phyloP scores from a whole-genome alignment of 2,888 invertebrate genomes.

The Auanema sp. region DNA sequence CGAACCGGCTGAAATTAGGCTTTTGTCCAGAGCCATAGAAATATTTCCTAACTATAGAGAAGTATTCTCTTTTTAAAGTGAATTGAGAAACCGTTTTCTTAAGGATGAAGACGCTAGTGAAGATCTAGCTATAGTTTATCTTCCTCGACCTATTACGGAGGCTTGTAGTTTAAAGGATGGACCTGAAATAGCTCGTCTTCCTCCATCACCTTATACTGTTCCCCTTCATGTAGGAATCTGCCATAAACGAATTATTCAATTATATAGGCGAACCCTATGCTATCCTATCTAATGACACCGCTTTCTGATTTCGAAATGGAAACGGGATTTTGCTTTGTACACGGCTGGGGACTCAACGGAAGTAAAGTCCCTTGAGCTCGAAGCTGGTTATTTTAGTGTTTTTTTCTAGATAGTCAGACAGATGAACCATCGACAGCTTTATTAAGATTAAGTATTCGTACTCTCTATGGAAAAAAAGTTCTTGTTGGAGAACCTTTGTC shows the following conservation, averaged over 20 bases:
- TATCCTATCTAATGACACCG: neutral
- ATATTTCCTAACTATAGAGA: neutral
- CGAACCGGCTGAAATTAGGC: neutral
- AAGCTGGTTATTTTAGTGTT: too few relatives aligned
- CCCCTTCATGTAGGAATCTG: neutral
- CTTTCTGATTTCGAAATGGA: conserved; percentile 8
- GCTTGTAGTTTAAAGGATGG: neutral
- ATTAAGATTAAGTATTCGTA: neutral
- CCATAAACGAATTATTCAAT: too few relatives aligned
- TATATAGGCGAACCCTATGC: too few relatives aligned
- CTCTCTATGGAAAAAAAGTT: conserved; percentile 1
- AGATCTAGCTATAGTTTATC: neutral
- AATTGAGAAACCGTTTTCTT: neutral
- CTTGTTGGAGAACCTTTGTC: neutral
- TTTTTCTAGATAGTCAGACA: conserved; percentile 8
- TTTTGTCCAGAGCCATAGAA: conserved; percentile 1
- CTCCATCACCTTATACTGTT: neutral
- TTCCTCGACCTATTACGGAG: neutral
- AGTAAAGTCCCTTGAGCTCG: neutral
- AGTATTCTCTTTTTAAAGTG: neutral
- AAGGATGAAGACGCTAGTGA: neutral
- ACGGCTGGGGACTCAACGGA: conserved; percentile 11
- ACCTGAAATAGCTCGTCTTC: neutral
- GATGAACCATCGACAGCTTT: conserved; percentile 4
- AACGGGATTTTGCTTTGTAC: conserved; percentile 3